phyloP scores from a whole-genome alignment of 2,797 vertebrate genomes.

The Pangasius sanitwongsei region DNA sequence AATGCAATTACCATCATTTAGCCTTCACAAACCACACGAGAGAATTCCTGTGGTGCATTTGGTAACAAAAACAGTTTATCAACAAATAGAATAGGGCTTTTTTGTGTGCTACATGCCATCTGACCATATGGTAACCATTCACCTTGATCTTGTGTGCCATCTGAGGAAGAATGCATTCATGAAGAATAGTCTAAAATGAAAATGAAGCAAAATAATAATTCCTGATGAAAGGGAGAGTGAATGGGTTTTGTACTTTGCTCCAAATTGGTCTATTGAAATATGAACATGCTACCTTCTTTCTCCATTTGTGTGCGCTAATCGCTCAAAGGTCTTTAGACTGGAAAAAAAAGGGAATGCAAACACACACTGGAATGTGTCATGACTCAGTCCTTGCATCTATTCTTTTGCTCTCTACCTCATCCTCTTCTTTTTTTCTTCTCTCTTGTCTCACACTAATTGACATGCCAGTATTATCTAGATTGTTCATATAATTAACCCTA shows the following conservation, averaged over 20 bases:
- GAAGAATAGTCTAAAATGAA: constrained; percentile 29
- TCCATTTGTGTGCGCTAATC: constrained; percentile 17
- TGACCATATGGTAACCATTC: constrained; percentile 41
- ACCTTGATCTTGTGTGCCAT: constrained; percentile 46
- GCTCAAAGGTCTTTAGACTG: constrained; percentile 25
- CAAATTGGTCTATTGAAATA: constrained; percentile 49
- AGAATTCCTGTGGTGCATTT: constrained; percentile 5
- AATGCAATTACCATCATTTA: constrained; percentile 40
- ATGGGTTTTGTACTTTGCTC: constrained; percentile 53
- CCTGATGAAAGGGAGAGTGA: constrained; percentile 38
- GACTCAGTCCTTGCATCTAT: constrained; percentile 40
- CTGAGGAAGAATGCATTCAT: constrained; percentile 12
- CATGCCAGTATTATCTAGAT: constrained; percentile 25
- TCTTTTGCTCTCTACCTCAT: constrained; percentile 17
- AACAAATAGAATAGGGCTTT: constrained; percentile 13
- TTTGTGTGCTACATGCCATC: not conserved
- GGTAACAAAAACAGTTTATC: constrained; percentile 42
- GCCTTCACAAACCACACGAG: constrained; percentile 23
- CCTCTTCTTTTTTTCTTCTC: constrained; percentile 25
- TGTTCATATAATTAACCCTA: constrained; percentile 19
- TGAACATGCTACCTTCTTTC: constrained; percentile 23
- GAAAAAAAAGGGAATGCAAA: constrained; percentile 20
- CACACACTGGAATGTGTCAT: constrained; percentile 43
- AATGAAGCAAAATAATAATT: constrained; percentile 44
- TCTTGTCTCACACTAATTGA: constrained; percentile 41